Base-by-base conservation (phyloP, 2,797 vertebrate genomes). In the Anolis apletophallus region DNA sequence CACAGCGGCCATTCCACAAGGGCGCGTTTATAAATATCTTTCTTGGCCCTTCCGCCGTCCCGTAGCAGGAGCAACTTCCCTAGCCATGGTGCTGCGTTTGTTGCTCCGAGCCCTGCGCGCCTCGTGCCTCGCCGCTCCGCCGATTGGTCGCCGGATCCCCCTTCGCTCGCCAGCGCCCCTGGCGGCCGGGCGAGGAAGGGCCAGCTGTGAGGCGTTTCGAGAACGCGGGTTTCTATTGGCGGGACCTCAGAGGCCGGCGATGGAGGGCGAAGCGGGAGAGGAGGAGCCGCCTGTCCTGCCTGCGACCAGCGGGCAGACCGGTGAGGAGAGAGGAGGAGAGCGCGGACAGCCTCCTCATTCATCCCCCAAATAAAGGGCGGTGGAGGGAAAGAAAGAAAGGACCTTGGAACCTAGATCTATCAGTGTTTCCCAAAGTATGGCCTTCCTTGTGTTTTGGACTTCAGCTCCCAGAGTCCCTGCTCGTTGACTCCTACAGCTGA, bases 41-140 rank as follows among this genome's bases (percentile, higher is more conserved):
- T 5, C n/a, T 57, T 40, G 68, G 16, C 7, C n/a, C 57, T 67
- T 54, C 72, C 23, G 32, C 7, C n/a, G 13, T 6, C 4, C 74
- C 76, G 36, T 83, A 6, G 71, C 4, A 46, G 64, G 29, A 40
- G 1, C 5, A 8, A 7, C n/a, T n/a, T 3, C 19, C 17, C 19
- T 0, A 9, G 3, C 34, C 12, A n/a, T 57, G 75, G 13, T 46
- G 29, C 93, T 93, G 93, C 85, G 23, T 67, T 9, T 81, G 0
- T 57, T 87, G 36, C 54, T 54, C 9, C 76, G 85, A 6, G 21
- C 80, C 0, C 29, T 90, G 7, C 59, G n/a, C 73, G 6, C 67
- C 3, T 14, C 32, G 17, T 68, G 13, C 57, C 17, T 32, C 21
- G 29, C 79, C 2, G 9, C 69, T 19, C 50, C 7, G 8, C n/a